Conservation (phyloP, 2,113 vertebrate species). For the Grammomys dolichurus region DNA sequence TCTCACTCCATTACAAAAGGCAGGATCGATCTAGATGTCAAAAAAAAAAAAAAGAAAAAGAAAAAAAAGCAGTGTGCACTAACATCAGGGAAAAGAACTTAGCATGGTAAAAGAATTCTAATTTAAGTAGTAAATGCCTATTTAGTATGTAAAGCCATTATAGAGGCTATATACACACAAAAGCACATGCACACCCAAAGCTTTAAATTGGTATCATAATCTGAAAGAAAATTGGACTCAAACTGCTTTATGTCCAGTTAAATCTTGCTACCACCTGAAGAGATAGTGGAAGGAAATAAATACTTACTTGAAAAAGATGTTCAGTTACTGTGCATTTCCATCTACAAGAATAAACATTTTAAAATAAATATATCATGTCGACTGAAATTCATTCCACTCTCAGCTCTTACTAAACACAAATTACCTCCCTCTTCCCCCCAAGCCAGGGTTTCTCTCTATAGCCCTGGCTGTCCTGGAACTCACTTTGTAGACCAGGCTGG, state of each 20-base stretch:
- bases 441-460: not conserved
- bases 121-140: slow-evolving; percentile 79
- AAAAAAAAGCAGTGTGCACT: slow-evolving; percentile 56
- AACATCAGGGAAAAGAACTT: slow-evolving; percentile 71
- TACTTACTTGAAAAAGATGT: slow-evolving; percentile 78
- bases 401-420: slow-evolving; percentile 69
- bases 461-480: not conserved
- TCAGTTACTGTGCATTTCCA: slow-evolving; percentile 83
- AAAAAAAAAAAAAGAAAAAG: not conserved
- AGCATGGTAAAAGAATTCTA: slow-evolving; percentile 75
- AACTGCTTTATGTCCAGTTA: slow-evolving; percentile 79
- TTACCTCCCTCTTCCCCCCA: not conserved
- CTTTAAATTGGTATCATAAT: slow-evolving; percentile 80
- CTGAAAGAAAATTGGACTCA: slow-evolving; percentile 77
- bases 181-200: slow-evolving; percentile 55
- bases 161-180: slow-evolving; percentile 73
- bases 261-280: slow-evolving; percentile 72
- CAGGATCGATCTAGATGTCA: slow-evolving; percentile 61
- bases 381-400: slow-evolving; percentile 46
- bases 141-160: slow-evolving; percentile 73
- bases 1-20: slow-evolving; percentile 74
- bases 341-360: slow-evolving; percentile 78
- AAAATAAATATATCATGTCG: slow-evolving; percentile 74
- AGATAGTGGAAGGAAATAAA: slow-evolving; percentile 74
- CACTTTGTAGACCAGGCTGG: not conserved